Conservation (phyloP, 2,888 invertebrate genomes). For the Suillia variegata region DNA sequence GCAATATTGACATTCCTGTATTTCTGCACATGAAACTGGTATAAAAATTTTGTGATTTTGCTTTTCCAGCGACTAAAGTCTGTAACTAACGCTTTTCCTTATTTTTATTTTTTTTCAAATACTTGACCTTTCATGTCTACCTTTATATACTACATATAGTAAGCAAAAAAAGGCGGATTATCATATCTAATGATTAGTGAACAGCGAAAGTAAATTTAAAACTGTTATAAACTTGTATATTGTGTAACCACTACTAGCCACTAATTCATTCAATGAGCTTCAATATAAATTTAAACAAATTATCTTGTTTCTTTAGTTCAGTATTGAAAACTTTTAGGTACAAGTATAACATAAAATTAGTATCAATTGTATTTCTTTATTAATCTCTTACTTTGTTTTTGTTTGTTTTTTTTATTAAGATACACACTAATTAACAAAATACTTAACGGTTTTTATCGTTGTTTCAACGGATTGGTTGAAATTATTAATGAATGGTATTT, state of each 20-base stretch:
- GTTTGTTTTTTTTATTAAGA: conserved; percentile 49
- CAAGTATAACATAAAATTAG: conserved; percentile 27
- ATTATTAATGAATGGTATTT: conserved; percentile 47
- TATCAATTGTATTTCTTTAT: conserved; percentile 6
- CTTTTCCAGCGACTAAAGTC: no score
- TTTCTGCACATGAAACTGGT: no score
- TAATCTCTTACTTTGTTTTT: conserved; percentile 3
- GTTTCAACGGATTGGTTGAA: conserved; percentile 37
- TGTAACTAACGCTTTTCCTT: no score
- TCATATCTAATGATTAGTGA: no score
- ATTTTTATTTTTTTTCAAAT: not conserved
- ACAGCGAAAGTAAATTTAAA: no score
- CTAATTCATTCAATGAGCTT: conserved; percentile 42
- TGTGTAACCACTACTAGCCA: conserved; percentile 36
- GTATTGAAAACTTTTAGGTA: conserved; percentile 18
- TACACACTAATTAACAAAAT: conserved; percentile 42
- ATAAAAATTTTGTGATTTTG: no score
- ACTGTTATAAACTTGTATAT: not conserved
- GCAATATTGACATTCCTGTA: not conserved
- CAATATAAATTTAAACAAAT: not conserved
- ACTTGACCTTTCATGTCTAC: not conserved
- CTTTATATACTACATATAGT: no score
- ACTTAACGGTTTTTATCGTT: conserved; percentile 18
- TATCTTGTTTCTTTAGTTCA: no score
- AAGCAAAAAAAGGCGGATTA: no score